These are phyloP conservation scores for Tetragonisca angustula DNA, from an alignment of 2,888 invertebrate genomes.

Conservation along the genomic window DNA sequence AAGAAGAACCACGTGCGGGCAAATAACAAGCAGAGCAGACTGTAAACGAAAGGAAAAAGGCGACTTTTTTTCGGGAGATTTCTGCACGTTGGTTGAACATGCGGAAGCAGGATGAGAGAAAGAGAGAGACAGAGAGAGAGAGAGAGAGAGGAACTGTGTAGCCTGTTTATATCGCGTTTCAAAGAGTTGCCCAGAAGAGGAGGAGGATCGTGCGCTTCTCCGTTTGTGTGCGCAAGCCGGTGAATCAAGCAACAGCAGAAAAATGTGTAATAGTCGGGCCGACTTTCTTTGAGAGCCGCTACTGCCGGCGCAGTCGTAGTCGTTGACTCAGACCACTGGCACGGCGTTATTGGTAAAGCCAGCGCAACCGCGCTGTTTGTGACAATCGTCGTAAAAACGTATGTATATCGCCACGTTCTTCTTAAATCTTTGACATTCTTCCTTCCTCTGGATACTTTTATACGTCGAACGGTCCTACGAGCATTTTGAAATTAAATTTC, in stretches of 20 bases:
- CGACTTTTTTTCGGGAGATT: conserved; percentile 24
- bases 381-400: conserved; percentile 51
- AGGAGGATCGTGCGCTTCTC: conserved; percentile 19
- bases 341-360: background rate
- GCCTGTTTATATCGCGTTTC: conserved; percentile 66
- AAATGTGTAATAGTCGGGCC: conserved; percentile 53
- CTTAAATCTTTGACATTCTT: background rate
- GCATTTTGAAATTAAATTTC: no score
- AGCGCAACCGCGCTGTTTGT: conserved; percentile 1
- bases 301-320: conserved; percentile 13
- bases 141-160: background rate
- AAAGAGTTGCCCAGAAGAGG: conserved; percentile 33
- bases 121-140: background rate
- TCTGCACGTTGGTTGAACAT: conserved; percentile 31
- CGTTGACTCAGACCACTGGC: background rate
- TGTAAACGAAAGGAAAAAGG: background rate
- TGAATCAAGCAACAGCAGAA: conserved; percentile 52
- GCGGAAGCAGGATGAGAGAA: conserved; percentile 35
- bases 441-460: background rate
- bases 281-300: conserved; percentile 64
- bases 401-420: conserved; percentile 6
- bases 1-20: background rate
- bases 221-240: conserved; percentile 3
- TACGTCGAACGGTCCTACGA: background rate
- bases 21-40: background rate